These are phyloP conservation scores for Noctua fimbriata DNA, from an alignment of 2,888 invertebrate genomes.

Conservation along the genomic window DNA sequence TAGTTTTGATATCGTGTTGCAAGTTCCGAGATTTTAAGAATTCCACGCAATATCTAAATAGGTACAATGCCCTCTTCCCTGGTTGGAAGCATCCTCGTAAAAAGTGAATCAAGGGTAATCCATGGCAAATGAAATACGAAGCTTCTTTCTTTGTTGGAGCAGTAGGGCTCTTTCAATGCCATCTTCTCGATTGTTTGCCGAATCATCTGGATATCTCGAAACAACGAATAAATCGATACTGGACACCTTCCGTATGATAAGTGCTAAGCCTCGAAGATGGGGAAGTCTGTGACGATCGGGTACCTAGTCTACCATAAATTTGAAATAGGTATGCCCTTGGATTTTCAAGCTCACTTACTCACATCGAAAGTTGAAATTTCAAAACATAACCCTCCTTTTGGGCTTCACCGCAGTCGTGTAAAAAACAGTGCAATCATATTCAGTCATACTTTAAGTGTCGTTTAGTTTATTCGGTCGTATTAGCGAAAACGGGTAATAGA, in stretches of 20 bases:
- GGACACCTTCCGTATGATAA: neutral
- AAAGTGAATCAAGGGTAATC: neutral
- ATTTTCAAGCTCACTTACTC: neutral
- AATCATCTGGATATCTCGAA: neutral
- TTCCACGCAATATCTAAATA: neutral
- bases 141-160: neutral
- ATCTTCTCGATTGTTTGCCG: conserved; percentile 10
- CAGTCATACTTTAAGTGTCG: too few species aligned
- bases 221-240: neutral
- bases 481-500: too few species aligned
- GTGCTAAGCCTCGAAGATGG: neutral
- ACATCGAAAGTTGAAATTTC: too few species aligned
- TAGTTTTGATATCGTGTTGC: neutral
- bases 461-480: too few species aligned
- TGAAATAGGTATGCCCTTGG: neutral
- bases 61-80: neutral
- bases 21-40: neutral
- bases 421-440: neutral
- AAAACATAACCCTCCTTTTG: too few species aligned
- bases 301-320: neutral
- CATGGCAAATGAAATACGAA: conserved; percentile 1
- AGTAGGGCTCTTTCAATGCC: neutral
- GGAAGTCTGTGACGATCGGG: neutral
- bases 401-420: too few species aligned
- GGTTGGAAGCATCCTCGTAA: neutral